phyloP scores from a whole-genome alignment of 2,888 invertebrate species.

The Oithona nana region DNA sequence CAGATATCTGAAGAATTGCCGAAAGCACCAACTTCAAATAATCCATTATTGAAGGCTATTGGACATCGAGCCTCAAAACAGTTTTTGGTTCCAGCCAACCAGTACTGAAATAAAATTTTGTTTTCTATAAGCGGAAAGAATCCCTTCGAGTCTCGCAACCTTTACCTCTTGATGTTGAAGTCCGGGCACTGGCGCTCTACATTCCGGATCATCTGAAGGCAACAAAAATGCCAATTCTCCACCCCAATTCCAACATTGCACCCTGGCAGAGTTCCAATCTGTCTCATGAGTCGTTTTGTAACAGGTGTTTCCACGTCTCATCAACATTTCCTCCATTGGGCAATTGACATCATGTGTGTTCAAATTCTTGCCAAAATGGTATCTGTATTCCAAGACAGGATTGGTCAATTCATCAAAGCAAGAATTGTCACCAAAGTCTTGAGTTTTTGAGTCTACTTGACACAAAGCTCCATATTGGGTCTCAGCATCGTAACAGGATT shows the following conservation, averaged over 20 bases:
- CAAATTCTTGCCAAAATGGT: not conserved
- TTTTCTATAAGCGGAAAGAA: not conserved
- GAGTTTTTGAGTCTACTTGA: not conserved
- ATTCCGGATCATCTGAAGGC: not conserved
- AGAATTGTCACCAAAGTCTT: not conserved
- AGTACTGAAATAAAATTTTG: not conserved
- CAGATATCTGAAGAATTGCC: not conserved
- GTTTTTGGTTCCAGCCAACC: not conserved
- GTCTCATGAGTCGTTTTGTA: slow-evolving; percentile 3
- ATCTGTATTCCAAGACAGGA: not conserved
- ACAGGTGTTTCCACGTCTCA: slow-evolving; percentile 7
- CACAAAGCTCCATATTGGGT: not conserved
- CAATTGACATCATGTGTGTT: not conserved
- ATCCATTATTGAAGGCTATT: not conserved
- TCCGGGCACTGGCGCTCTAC: not conserved
- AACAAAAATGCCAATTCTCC: slow-evolving; percentile 1
- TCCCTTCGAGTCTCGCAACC: not conserved
- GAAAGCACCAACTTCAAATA: slow-evolving; percentile 2
- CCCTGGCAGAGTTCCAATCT: not conserved
- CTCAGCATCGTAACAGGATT: not conserved
- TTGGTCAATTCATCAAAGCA: not conserved
- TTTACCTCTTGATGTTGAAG: not conserved
- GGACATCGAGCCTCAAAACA: not conserved
- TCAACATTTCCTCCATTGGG: not conserved
- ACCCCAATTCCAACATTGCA: slow-evolving; percentile 9